These are phyloP conservation scores for Novumbra hubbsi DNA, from an alignment of 2,797 vertebrate genomes.

Conservation along the genomic window DNA sequence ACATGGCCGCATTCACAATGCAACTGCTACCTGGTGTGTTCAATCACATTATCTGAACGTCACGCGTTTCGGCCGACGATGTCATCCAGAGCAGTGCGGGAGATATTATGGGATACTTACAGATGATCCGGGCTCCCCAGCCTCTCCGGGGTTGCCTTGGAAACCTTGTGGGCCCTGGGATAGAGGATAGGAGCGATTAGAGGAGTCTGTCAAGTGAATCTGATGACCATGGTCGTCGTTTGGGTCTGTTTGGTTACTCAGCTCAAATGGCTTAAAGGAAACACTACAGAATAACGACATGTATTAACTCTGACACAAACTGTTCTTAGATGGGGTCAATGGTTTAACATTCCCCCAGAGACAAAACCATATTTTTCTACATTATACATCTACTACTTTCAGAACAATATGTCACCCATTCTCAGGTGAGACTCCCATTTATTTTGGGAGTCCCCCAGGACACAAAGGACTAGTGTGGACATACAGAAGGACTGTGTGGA, in stretches of 20 bases:
- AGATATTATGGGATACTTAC: conserved; percentile 75
- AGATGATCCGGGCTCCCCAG: conserved; percentile 87
- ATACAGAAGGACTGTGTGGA: no score
- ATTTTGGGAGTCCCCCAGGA: not conserved
- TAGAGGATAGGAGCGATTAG: conserved; percentile 20
- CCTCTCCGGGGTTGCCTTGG: conserved; percentile 90
- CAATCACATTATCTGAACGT: no score
- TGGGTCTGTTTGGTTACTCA: not conserved
- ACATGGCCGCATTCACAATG: conserved; percentile 42
- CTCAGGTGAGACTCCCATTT: not conserved
- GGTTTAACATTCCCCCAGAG: not conserved
- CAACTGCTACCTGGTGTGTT: no score
- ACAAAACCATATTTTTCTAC: not conserved
- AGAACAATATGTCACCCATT: not conserved
- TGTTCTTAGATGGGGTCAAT: not conserved
- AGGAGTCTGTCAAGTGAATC: not conserved
- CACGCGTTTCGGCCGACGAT: no score
- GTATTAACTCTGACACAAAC: not conserved
- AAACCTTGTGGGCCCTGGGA: conserved; percentile 95
- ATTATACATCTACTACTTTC: no score
- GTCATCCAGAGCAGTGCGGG: not conserved
- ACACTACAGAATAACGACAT: not conserved
- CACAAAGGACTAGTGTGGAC: not conserved
- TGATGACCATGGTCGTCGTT: not conserved
- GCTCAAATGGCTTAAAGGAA: not conserved